Evolutionary conservation across 1,140 invertebrate genomes (phyloP).

Genomic region (Anastrepha ludens): DNA sequence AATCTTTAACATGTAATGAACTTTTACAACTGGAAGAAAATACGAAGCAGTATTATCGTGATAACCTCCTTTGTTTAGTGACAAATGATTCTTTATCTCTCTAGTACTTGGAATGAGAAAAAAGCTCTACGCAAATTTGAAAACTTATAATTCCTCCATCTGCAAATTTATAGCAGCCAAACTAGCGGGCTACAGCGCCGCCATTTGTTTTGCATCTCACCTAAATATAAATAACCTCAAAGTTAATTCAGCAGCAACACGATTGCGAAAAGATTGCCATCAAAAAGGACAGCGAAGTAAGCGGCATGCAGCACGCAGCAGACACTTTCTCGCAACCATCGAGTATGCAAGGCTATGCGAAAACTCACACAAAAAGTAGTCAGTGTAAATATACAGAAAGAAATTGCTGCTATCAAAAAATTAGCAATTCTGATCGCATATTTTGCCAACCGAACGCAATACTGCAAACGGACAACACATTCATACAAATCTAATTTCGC

Average conservation of each 20-base stretch:
- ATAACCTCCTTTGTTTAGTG: too few species aligned
- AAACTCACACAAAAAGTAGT: background rate
- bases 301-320: background rate
- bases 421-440: constrained; percentile 42
- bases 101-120: too few species aligned
- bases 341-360: background rate
- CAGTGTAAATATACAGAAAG: constrained; percentile 12
- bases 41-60: too few species aligned
- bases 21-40: too few species aligned
- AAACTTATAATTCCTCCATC: too few species aligned
- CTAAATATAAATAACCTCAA: constrained; percentile 16
- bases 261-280: background rate
- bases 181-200: background rate
- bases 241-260: background rate
- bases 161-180: background rate
- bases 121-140: too few species aligned
- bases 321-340: background rate
- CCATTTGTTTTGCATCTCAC: background rate
- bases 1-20: too few species aligned
- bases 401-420: constrained; percentile 42
- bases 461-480: background rate
- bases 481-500: background rate
- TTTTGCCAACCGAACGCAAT: background rate
- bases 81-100: too few species aligned
- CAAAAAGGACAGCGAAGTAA: background rate